Base-by-base conservation (phyloP, 2,113 vertebrate genomes). In the Tamias sibiricus region DNA sequence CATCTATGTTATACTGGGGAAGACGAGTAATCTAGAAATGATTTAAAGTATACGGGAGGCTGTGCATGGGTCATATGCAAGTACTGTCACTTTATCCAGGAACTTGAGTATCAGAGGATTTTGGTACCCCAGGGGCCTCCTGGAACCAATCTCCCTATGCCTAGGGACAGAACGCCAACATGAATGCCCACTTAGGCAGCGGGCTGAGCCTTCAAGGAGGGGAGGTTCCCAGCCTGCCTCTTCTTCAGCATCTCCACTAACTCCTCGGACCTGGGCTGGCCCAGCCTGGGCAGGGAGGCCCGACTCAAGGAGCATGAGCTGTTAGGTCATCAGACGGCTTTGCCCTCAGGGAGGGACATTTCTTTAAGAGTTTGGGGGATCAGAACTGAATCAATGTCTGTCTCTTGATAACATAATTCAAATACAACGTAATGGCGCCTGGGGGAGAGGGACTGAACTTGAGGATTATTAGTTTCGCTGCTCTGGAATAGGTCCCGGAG, bases 381-480 rank as follows among this genome's bases (percentile, higher is more conserved):
- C 14, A 0, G 52, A 84, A 13, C 30, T 1, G 11, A 81, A 32
- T 26, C 42, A 32, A 28, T 0, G 4, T 75, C 84, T 68, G 40
- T 68, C 59, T 92, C 81, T 75, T 11, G 22, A 37, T 40, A 82
- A 77, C 42, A n/a, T 93, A 74, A 71, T 86, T 95, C 74, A 64
- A 57, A 40, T 28, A 9, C 0, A 0, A 42, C 5, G 1, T 40
- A 26, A 59, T 24, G 20, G 37, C 0, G 2, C 59, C 79, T 7
- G 47, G 44, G 42, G 82, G 52, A 82, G 66, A 47, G 30, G 20
- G 20, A 0, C 20, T 24, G 71, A 59, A 16, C 37, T 24, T 11
- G 40, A 75, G 75, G 59, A 6, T 76, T 54, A 40, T 49, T 44
- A 20, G 54, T 74, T 47, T 86, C n/a, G 3, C n/a, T 40, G 30